phyloP scores from a whole-genome alignment of 2,888 invertebrate genomes.

The Tipula vernalis region DNA sequence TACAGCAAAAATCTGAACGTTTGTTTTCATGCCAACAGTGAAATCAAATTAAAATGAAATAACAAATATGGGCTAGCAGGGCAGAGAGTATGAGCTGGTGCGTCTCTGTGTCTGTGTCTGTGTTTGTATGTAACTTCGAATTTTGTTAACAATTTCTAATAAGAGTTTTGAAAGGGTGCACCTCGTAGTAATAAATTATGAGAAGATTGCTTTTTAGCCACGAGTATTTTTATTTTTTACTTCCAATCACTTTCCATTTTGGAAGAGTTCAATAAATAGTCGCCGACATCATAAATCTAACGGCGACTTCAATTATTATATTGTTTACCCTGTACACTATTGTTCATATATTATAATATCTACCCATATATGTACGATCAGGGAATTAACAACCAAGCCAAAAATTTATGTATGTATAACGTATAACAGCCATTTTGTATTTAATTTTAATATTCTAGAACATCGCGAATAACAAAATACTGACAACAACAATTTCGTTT shows the following conservation, averaged over 20 bases:
- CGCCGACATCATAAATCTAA: background rate
- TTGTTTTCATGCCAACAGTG: background rate
- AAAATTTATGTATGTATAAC: background rate
- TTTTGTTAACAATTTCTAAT: background rate
- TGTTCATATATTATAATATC: background rate
- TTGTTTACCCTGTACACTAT: background rate
- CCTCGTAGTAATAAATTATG: background rate
- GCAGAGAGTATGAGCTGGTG: conserved; percentile 7
- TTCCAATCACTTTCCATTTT: background rate
- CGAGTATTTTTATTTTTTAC: background rate
- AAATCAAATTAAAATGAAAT: conserved; percentile 8
- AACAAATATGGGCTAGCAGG: conserved; percentile 10
- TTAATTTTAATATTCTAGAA: background rate
- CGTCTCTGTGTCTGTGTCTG: background rate
- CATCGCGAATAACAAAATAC: background rate
- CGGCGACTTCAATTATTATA: background rate
- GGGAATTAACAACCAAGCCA: background rate
- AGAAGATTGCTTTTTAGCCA: background rate
- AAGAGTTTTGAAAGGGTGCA: background rate
- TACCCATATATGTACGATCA: background rate
- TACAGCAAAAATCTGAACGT: background rate
- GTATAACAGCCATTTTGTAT: background rate
- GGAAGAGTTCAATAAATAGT: background rate
- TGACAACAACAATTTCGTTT: background rate
- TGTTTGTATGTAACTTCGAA: background rate